Conservation (phyloP, 92 coral and sea anemone species). For the Actinernus sp. region DNA sequence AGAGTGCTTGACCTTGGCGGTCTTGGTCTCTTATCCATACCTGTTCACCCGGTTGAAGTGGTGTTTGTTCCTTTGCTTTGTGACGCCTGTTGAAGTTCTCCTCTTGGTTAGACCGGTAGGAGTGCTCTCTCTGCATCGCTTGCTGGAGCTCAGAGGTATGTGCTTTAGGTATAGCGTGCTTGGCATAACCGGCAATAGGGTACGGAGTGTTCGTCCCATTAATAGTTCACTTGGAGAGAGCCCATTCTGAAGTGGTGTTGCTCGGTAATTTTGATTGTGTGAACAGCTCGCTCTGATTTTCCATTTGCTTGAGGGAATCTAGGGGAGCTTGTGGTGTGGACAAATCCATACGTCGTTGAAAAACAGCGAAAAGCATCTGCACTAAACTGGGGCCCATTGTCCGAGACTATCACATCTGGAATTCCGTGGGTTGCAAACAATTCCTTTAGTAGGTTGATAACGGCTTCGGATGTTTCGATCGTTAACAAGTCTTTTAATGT, state of each 20-base stretch:
- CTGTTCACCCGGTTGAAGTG: too few species aligned
- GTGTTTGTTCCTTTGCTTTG: too few species aligned
- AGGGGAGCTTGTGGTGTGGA: conserved; percentile 61
- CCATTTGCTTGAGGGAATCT: too few species aligned
- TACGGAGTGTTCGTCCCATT: conserved; percentile 61
- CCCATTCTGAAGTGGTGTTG: conserved; percentile 41
- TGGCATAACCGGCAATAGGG: conserved; percentile 43
- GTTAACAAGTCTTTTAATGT: too few species aligned
- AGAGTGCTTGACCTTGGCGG: conserved; percentile 35
- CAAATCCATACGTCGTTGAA: too few species aligned
- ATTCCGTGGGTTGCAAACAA: conserved; percentile 60
- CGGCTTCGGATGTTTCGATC: too few species aligned
- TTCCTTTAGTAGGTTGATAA: conserved; percentile 30
- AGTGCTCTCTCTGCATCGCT: conserved; percentile 52
- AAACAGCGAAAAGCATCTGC: too few species aligned
- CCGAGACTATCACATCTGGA: conserved; percentile 47
- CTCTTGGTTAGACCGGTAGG: conserved; percentile 37
- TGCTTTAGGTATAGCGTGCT: conserved; percentile 37
- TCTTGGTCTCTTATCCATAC: too few species aligned
- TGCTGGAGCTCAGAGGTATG: conserved; percentile 45
- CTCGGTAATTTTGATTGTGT: conserved; percentile 23
- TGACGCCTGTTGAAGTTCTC: conserved; percentile 39
- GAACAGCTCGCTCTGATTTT: conserved; percentile 48
- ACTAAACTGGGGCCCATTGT: too few species aligned
- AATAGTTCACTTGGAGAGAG: conserved; percentile 40